Conservation (phyloP, 2,113 vertebrate genomes). For the Pollimyrus isidori region DNA sequence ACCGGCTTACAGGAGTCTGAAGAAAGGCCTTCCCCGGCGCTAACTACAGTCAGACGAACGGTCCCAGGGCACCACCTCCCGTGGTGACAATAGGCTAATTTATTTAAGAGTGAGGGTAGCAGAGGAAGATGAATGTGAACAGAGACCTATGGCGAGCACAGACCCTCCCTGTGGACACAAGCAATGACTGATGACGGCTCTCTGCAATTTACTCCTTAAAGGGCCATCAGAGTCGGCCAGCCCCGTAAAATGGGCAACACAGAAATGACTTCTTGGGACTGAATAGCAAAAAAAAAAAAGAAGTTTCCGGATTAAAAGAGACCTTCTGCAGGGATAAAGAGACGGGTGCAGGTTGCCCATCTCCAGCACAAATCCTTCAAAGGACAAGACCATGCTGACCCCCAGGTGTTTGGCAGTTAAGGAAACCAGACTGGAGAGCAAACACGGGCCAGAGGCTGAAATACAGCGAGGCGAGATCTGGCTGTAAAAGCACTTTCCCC, state of each 20-base stretch:
- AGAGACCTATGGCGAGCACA: slow-evolving; percentile 22
- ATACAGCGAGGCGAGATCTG: neutral
- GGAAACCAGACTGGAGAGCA: neutral
- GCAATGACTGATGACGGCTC: slow-evolving; percentile 35
- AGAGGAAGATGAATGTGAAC: slow-evolving; percentile 36
- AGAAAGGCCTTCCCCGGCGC: slow-evolving; percentile 3
- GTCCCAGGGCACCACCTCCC: slow-evolving; percentile 21
- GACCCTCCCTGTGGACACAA: slow-evolving; percentile 21
- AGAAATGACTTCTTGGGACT: slow-evolving; percentile 29
- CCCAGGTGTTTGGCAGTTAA: slow-evolving; percentile 7
- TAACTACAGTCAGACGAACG: slow-evolving; percentile 23
- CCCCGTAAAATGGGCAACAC: slow-evolving; percentile 23
- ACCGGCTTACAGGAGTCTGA: neutral
- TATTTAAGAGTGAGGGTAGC: slow-evolving; percentile 33
- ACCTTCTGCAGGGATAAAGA: neutral
- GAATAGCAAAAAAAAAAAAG: slow-evolving; percentile 15
- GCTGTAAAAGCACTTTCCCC: neutral
- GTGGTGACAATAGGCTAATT: slow-evolving; percentile 39
- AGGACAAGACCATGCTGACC: neutral
- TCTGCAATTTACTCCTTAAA: slow-evolving; percentile 41
- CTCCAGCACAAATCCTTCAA: neutral
- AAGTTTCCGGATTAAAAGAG: neutral
- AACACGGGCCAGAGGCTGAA: neutral
- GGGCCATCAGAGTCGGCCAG: slow-evolving; percentile 26
- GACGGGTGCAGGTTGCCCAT: neutral